Conservation (phyloP, 1,140 invertebrate genomes). For the Ephestia elutella region DNA sequence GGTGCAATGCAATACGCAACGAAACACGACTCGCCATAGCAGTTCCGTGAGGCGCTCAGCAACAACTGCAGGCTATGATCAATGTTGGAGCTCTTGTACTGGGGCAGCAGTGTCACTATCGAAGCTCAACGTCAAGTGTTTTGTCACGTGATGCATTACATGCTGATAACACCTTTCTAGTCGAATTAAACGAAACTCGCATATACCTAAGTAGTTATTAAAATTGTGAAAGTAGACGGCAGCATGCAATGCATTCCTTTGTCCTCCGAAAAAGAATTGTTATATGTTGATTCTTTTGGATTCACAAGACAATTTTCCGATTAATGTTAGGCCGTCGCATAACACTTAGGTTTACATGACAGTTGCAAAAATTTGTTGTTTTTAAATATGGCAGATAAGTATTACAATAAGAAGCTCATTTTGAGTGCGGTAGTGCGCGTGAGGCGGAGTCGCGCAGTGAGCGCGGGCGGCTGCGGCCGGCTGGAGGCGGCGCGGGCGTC, state of each 20-base stretch:
- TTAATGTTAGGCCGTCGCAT: conserved; percentile 24
- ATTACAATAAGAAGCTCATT: conserved; percentile 24
- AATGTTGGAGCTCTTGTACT: too few species aligned
- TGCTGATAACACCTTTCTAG: not conserved
- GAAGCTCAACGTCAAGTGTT: not conserved
- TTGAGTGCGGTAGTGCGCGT: conserved; percentile 24
- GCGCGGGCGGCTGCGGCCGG: conserved; percentile 18
- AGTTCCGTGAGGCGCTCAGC: too few species aligned
- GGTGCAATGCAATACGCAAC: not conserved
- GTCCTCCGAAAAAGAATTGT: not conserved
- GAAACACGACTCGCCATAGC: not conserved
- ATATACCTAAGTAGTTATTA: not conserved
- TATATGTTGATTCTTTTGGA: conserved; percentile 7
- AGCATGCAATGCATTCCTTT: conserved; percentile 13
- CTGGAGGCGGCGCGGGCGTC: conserved; percentile 13
- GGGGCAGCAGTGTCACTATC: too few species aligned
- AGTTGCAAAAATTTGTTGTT: not conserved
- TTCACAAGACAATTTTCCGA: not conserved
- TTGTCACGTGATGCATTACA: not conserved
- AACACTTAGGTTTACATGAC: conserved; percentile 20
- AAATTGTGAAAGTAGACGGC: not conserved
- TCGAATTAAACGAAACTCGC: not conserved
- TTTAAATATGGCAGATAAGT: not conserved
- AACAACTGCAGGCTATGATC: too few species aligned
- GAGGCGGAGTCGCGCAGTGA: conserved; percentile 15